Percentiles rank a stretch among this genome's conserved stretches.
Conservation (phyloP, 1,140 invertebrate species). For the Neodiprion pinetum region DNA sequence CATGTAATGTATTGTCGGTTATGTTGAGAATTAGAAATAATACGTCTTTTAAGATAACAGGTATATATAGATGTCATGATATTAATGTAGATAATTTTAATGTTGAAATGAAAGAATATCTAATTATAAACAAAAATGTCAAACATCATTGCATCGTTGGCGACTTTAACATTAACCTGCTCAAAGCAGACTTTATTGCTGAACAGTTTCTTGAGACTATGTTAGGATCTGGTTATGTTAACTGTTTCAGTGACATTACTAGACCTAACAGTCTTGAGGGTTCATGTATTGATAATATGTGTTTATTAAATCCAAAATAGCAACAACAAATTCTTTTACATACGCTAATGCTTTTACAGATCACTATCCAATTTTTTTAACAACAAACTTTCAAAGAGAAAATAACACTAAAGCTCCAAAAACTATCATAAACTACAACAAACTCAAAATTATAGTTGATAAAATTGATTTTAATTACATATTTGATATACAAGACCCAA, state of each 20-base stretch:
- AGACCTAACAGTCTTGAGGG: background rate
- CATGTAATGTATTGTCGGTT: background rate
- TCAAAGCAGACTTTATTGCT: background rate
- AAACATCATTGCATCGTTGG: background rate
- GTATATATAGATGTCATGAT: conserved; percentile 1
- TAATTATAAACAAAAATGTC: background rate
- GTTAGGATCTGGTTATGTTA: background rate
- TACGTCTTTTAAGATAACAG: background rate
- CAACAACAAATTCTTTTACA: background rate
- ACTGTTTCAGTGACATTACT: background rate
- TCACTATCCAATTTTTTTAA: background rate
- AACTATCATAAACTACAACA: background rate
- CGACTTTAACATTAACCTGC: background rate
- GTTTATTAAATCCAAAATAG: background rate
- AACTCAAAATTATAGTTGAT: background rate
- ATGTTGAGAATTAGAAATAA: no score
- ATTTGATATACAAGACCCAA: background rate
- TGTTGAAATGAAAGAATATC: background rate
- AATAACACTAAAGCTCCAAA: background rate
- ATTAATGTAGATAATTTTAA: background rate
- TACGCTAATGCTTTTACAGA: background rate
- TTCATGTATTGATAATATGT: background rate
- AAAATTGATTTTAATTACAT: background rate
- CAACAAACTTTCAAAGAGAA: background rate
- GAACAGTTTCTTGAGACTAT: background rate